phyloP scores from a whole-genome alignment of 2,888 invertebrate species.

The Drosophila barbarae region DNA sequence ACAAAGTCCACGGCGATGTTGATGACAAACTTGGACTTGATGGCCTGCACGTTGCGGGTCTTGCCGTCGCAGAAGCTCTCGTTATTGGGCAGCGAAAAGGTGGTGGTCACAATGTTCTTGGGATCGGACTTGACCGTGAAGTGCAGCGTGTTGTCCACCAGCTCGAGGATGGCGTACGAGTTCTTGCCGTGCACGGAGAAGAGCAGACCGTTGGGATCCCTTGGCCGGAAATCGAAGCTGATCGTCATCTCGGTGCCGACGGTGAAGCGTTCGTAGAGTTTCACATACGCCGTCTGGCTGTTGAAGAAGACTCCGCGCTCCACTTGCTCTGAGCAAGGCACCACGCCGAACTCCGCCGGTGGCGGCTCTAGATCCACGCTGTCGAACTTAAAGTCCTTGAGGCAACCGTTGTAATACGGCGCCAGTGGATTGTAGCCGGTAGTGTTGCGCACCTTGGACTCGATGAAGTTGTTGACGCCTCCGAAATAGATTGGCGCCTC shows the following conservation, averaged over 20 bases:
- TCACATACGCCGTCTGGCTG: conserved; percentile 87
- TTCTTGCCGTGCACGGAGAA: conserved; percentile 89
- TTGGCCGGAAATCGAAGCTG: conserved; percentile 91
- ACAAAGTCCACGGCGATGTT: conserved; percentile 92
- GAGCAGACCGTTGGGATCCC: conserved; percentile 90
- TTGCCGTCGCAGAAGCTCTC: conserved; percentile 94
- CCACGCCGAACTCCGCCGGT: conserved; percentile 82
- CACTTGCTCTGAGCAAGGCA: conserved; percentile 89
- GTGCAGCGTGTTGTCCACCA: conserved; percentile 91
- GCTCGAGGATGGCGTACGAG: conserved; percentile 92
- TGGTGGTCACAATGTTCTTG: conserved; percentile 86
- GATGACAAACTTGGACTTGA: conserved; percentile 94
- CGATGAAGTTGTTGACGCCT: conserved; percentile 83
- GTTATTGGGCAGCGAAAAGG: conserved; percentile 84
- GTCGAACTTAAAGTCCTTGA: conserved; percentile 88
- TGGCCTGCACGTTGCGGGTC: conserved; percentile 92
- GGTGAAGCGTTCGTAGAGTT: conserved; percentile 85
- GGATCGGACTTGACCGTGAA: conserved; percentile 89
- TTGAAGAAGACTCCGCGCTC: conserved; percentile 93
- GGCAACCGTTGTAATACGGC: conserved; percentile 87
- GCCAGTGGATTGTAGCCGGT: conserved; percentile 62
- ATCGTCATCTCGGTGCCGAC: conserved; percentile 90
- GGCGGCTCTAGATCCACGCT: conserved; percentile 84
- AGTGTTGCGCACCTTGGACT: conserved; percentile 79
- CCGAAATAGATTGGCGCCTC: conserved; percentile 89